These are phyloP conservation scores for Hylaeus volcanicus DNA, from an alignment of 1,140 invertebrate genomes.

Conservation along the genomic window DNA sequence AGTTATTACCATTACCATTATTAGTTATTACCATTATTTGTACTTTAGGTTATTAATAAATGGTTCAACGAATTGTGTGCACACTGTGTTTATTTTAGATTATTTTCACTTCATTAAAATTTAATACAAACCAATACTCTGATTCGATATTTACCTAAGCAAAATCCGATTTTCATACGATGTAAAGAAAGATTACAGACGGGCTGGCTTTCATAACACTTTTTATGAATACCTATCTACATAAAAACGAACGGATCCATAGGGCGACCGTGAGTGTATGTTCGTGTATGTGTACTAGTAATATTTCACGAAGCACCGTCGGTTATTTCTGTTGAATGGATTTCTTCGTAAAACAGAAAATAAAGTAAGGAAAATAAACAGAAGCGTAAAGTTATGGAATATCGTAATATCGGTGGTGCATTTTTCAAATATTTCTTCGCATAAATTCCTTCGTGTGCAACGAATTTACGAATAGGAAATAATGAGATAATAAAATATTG, in stretches of 20 bases:
- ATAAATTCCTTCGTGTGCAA: background rate
- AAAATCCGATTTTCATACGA: slow-evolving; percentile 14
- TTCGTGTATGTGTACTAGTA: background rate
- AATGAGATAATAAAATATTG: background rate
- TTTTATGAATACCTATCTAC: slow-evolving; percentile 34
- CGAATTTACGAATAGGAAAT: background rate
- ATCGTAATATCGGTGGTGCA: background rate
- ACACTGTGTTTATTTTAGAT: no score
- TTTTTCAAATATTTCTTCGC: no score
- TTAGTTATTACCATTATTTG: no score
- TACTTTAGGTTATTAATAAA: no score
- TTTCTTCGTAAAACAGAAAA: background rate
- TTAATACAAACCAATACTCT: background rate
- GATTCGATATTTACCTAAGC: background rate
- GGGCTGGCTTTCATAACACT: slow-evolving; percentile 44
- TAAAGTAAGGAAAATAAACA: background rate
- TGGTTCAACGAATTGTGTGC: no score
- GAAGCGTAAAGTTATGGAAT: background rate
- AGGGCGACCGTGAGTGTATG: background rate
- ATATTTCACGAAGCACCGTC: slow-evolving; percentile 2
- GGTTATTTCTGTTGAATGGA: background rate
- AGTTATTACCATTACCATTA: no score
- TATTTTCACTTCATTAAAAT: no score
- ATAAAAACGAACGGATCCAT: slow-evolving; percentile 39
- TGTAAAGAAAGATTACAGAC: slow-evolving; percentile 32